Evolutionary conservation across 2,113 vertebrate species (phyloP), one percentile per base, ranked within the genome.

Genomic region (Odobenus rosmarus): DNA sequence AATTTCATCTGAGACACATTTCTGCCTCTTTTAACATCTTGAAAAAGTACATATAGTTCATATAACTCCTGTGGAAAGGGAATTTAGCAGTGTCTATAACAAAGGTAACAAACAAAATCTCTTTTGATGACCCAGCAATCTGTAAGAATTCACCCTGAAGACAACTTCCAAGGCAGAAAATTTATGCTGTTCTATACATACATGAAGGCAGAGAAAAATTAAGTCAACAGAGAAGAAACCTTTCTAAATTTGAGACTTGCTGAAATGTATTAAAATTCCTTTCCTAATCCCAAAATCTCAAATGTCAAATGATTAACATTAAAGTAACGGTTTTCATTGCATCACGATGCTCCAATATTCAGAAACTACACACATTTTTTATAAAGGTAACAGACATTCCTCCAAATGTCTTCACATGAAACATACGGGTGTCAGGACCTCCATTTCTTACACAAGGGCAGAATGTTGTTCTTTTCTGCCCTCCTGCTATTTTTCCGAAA

Each of bases 311-410:
- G 42, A 92, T 0, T 93, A 55, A 94, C 81, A 72, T 83, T 93
- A 82, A 93, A 93, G 51, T 51, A 96, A 87, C 21, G n/a, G 7
- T 85, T 96, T 95, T 51, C 64, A 92, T 8, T 67, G 59, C 49
- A 97, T 92, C 57, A 11, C 3, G 61, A 83, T 85, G 53, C 57
- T 96, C 85, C 95, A 97, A 93, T 42, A 97, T 93, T 97, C 88
- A 98, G 82, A 97, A 90, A 87, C 74, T 84, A 24, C 0, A 33
- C 46, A 74, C 88, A 39, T 6, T 53, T 96, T 95, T 93, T 42
- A 94, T 93, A 95, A 92, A 93, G 26, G 51, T 74, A 61, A 88
- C 1, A 80, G 23, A 69, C 49, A 94, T 93, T 91, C 97, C 83
- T 61, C 85, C 49, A 92, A 96, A 74, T 79, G 39, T 90, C 59